These are phyloP conservation scores for Sitobion miscanthi DNA, from an alignment of 1,140 invertebrate genomes.

Conservation along the genomic window DNA sequence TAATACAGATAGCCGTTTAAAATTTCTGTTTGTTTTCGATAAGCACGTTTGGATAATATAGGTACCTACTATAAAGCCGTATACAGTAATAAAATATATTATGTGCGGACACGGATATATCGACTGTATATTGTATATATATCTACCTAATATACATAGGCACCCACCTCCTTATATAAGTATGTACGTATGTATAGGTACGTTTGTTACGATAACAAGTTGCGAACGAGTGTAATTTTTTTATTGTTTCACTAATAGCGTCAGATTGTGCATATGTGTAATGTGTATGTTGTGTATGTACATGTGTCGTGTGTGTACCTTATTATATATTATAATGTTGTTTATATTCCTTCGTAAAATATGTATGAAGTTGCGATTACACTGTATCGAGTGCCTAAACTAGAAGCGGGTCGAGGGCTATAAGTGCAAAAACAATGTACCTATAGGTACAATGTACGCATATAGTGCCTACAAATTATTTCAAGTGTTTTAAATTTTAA, in stretches of 20 bases:
- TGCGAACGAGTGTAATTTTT: not conserved
- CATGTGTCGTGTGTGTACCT: too few relatives aligned
- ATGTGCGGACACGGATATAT: not conserved
- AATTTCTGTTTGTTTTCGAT: constrained; percentile 14
- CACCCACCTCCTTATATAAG: not conserved
- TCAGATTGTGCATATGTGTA: not conserved
- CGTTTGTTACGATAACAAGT: not conserved
- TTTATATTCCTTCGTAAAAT: not conserved
- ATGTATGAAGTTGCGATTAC: not conserved
- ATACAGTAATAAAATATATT: not conserved
- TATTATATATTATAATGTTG: not conserved
- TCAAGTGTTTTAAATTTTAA: not conserved
- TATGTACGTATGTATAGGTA: not conserved
- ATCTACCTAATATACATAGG: not conserved
- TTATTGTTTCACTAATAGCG: not conserved
- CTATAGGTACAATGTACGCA: too few relatives aligned
- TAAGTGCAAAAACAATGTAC: not conserved
- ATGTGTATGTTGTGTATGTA: too few relatives aligned
- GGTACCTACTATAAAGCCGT: not conserved
- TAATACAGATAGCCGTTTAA: constrained; percentile 10
- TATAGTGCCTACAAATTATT: not conserved
- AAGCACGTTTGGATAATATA: not conserved
- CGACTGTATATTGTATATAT: not conserved
- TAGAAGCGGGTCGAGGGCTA: not conserved
- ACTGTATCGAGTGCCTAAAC: not conserved